phyloP scores from a whole-genome alignment of 2,797 vertebrate genomes.

The Myotis findleyi region DNA sequence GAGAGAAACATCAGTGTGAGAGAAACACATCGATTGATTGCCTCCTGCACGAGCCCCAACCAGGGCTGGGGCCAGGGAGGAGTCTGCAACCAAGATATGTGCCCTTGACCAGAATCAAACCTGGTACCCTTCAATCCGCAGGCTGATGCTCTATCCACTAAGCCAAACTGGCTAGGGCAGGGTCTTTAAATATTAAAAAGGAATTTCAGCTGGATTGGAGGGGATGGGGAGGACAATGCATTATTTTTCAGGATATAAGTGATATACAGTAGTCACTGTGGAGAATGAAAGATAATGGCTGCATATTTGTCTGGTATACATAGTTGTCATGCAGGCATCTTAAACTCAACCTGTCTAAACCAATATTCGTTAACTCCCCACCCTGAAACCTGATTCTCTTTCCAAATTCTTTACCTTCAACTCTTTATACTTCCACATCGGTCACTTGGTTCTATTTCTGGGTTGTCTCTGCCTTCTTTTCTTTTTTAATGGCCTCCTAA shows the following conservation, averaged over 20 bases:
- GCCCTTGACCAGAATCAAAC: no score
- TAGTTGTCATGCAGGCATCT: conserved; percentile 42
- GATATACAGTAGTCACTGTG: background rate
- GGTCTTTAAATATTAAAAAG: conserved; percentile 28
- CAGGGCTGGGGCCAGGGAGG: no score
- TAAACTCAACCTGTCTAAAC: conserved; percentile 51
- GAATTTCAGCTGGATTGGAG: conserved; percentile 2
- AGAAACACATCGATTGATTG: no score
- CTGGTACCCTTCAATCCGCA: no score
- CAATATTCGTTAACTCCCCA: background rate
- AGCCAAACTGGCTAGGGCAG: background rate
- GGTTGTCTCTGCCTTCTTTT: conserved; percentile 9
- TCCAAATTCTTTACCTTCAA: conserved; percentile 46
- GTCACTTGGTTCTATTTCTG: conserved; percentile 24
- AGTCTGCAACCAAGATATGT: no score
- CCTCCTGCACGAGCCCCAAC: no score
- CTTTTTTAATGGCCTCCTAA: conserved; percentile 7
- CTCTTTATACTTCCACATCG: conserved; percentile 1
- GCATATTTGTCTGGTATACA: conserved; percentile 14
- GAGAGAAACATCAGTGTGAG: no score
- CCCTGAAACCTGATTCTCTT: conserved; percentile 52
- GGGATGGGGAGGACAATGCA: background rate
- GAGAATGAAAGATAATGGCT: conserved; percentile 7
- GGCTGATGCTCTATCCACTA: no score
- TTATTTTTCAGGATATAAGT: conserved; percentile 37